These are phyloP conservation scores for Gadopsis marmoratus DNA, from an alignment of 2,797 vertebrate genomes.

Conservation along the genomic window DNA sequence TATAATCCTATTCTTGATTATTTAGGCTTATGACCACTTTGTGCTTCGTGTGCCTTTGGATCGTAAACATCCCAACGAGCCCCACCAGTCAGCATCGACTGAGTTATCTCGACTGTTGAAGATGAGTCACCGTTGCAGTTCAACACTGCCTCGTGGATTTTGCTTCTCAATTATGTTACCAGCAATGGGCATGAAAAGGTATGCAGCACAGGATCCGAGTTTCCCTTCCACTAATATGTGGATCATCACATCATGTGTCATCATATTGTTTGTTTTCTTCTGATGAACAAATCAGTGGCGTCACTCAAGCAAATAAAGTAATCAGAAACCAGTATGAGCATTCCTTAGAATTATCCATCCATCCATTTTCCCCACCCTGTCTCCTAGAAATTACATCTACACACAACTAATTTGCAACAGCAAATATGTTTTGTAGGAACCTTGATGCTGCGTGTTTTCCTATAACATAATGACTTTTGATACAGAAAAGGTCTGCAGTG, in stretches of 20 bases:
- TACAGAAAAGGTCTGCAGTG: neutral
- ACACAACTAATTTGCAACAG: neutral
- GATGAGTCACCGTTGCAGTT: neutral
- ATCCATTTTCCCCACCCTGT: neutral
- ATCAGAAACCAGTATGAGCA: neutral
- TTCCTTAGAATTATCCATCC: neutral
- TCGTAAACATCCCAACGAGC: neutral
- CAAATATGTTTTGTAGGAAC: neutral
- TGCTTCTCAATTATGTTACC: neutral
- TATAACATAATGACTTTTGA: neutral
- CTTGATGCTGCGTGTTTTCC: neutral
- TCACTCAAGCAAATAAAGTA: constrained; percentile 2
- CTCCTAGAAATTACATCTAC: neutral
- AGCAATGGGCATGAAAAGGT: too few relatives aligned
- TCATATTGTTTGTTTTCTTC: constrained; percentile 5
- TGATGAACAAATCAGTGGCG: constrained; percentile 6
- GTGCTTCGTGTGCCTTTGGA: too few relatives aligned
- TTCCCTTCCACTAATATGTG: neutral
- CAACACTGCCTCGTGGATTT: neutral
- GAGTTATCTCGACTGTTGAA: neutral
- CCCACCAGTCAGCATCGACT: neutral
- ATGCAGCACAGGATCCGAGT: neutral
- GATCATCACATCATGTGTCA: neutral
- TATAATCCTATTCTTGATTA: too few relatives aligned
- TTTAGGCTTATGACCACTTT: too few relatives aligned